Evolutionary conservation across 2,888 invertebrate genomes (phyloP).

Genomic region (Dolichomitus sp.): DNA sequence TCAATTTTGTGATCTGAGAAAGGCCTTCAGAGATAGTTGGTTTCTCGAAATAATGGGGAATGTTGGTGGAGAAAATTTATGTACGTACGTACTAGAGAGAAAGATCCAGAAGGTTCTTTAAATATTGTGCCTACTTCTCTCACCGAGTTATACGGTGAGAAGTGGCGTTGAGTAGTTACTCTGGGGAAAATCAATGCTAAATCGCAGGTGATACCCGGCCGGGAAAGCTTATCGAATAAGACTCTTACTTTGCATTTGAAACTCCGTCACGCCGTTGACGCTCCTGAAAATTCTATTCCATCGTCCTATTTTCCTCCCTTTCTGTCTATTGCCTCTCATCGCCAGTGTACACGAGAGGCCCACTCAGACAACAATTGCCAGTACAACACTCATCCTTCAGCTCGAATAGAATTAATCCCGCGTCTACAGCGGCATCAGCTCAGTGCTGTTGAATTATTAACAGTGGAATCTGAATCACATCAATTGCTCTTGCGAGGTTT

Average conservation of each 20-base stretch:
- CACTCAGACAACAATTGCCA: slow-evolving; percentile 50
- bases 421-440: background rate
- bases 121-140: slow-evolving; percentile 13
- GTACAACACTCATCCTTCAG: slow-evolving; percentile 36
- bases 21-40: background rate
- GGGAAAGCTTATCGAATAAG: slow-evolving; percentile 63
- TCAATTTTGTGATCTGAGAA: background rate
- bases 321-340: slow-evolving; percentile 8
- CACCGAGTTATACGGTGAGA: slow-evolving; percentile 33
- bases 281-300: slow-evolving; percentile 27
- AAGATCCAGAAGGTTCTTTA: slow-evolving; percentile 9
- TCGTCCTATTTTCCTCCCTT: slow-evolving; percentile 21
- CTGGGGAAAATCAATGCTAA: slow-evolving; percentile 60
- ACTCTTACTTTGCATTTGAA: slow-evolving; percentile 63
- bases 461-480: slow-evolving; percentile 20
- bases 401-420: slow-evolving; percentile 47
- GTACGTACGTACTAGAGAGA: background rate
- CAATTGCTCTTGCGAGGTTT: slow-evolving; percentile 24
- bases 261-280: slow-evolving; percentile 23
- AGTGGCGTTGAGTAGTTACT: slow-evolving; percentile 47
- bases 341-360: slow-evolving; percentile 29
- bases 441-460: slow-evolving; percentile 56
- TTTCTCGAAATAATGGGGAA: background rate
- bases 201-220: slow-evolving; percentile 59
- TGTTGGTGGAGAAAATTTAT: background rate